Base-by-base conservation (phyloP, 37 sponge, comb jelly and placozoan genomes). In the Beroe forskalii region DNA sequence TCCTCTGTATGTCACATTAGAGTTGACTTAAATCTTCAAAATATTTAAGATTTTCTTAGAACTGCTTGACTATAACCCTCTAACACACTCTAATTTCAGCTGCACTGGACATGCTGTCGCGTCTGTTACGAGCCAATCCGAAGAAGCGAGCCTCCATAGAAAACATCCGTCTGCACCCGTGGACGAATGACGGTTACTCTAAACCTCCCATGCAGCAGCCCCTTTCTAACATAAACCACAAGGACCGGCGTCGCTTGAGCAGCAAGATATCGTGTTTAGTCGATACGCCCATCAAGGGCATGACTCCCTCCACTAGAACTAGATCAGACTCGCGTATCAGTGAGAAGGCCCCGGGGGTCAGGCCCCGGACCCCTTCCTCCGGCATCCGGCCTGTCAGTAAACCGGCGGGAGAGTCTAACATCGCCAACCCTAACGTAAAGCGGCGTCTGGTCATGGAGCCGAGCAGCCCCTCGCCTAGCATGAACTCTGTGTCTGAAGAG, bases 131-230 rank as follows among this genome's bases (percentile, higher is more conserved):
- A 44, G 86, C 95, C 0, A 83, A 80, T 80, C 60, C 93, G 0
- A 63, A 17, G n/a, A 90, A 76, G 0, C 90, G 95, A 41, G 89
- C 72, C 38, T 91, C 90, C 60, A 67, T 95, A 32, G 38, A 90
- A 0, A 92, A 92, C 25, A 90, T 95, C 36, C 80, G 92, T 8
- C 28, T 60, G n/a, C 95, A 95, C 48, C 94, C 95, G 0, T 95
- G 95, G 95, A 32, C 92, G 39, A 89, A 44, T 76, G 91, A 91
- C 27, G 91, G 91, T 12, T 91, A 91, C 55, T 80, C 86, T 24
- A 80, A 80, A 80, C 86, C 86, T 1, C 86, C 86, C 0, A 44
- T 80, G 86, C 86, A 80, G 55, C 86, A 80, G 27, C 86, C 86
- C 0, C 24, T 80, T 1, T 80, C 86, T 1, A 80, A 80, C 40